Evolutionary conservation across 2,113 vertebrate genomes (phyloP).

Genomic region (Myiopsitta monachus): DNA sequence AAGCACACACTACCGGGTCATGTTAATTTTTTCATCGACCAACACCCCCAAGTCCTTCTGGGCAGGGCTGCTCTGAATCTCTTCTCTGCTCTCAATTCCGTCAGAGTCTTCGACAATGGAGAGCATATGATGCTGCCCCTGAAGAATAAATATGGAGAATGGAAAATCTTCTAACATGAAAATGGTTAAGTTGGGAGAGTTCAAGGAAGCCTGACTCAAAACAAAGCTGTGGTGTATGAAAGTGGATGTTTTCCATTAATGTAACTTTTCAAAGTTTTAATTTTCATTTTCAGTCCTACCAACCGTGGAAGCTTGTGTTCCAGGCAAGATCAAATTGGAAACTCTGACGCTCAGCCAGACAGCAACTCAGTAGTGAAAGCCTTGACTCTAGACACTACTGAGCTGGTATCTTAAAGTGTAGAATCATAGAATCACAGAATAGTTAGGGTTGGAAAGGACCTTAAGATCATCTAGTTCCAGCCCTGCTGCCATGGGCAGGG

Average conservation of each 20-base stretch:
- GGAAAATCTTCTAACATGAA: neutral
- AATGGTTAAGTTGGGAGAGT: neutral
- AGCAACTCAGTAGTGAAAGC: constrained; percentile 12
- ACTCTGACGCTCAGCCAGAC: constrained; percentile 26
- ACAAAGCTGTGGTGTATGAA: neutral
- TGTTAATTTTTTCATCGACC: too few species aligned
- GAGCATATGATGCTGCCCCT: neutral
- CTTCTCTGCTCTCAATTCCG: neutral
- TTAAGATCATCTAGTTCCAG: too few species aligned
- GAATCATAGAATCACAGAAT: neutral
- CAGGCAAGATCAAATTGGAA: constrained; percentile 56
- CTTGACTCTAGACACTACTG: neutral
- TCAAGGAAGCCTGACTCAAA: neutral
- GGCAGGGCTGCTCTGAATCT: too few species aligned
- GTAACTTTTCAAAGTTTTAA: constrained; percentile 43
- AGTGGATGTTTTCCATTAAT: constrained; percentile 34
- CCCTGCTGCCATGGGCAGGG: too few species aligned
- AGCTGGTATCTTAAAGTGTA: neutral
- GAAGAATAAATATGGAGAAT: neutral
- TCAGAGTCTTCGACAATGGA: neutral
- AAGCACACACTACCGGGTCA: too few species aligned
- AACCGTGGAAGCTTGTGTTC: constrained; percentile 61
- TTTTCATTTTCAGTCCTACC: constrained; percentile 47
- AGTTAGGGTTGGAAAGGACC: too few species aligned
- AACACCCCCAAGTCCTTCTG: too few species aligned